Evolutionary conservation across 2,113 vertebrate genomes (phyloP).

Genomic region (Semicossyphus pulcher): DNA sequence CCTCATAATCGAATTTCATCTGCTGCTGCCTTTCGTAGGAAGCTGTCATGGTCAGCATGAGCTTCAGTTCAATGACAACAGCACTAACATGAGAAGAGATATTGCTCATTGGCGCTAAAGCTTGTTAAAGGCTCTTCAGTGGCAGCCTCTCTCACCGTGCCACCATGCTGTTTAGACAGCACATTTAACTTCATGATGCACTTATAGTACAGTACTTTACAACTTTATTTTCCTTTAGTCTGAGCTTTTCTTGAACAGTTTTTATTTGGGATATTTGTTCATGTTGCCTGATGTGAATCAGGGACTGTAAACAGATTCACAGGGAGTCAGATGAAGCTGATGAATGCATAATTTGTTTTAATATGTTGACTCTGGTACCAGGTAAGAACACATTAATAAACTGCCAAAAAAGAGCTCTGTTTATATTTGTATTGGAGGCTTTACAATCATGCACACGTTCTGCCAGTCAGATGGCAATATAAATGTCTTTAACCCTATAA

Average conservation of each 20-base stretch:
- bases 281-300: background rate
- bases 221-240: background rate
- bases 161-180: no score
- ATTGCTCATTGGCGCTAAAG: no score
- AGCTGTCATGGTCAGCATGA: no score
- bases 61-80: no score
- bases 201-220: background rate
- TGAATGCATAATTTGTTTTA: background rate
- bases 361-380: background rate
- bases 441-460: background rate
- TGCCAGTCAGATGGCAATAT: background rate
- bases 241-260: background rate
- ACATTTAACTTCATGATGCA: background rate
- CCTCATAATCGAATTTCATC: no score
- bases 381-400: background rate
- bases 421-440: background rate
- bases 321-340: background rate
- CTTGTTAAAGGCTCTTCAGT: no score
- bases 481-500: background rate
- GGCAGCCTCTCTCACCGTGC: no score
- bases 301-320: background rate
- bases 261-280: background rate
- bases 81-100: no score
- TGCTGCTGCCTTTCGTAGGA: no score
- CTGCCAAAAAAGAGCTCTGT: background rate